Evolutionary conservation across 2,888 invertebrate species (phyloP).

Genomic region (Tigriopus californicus): DNA sequence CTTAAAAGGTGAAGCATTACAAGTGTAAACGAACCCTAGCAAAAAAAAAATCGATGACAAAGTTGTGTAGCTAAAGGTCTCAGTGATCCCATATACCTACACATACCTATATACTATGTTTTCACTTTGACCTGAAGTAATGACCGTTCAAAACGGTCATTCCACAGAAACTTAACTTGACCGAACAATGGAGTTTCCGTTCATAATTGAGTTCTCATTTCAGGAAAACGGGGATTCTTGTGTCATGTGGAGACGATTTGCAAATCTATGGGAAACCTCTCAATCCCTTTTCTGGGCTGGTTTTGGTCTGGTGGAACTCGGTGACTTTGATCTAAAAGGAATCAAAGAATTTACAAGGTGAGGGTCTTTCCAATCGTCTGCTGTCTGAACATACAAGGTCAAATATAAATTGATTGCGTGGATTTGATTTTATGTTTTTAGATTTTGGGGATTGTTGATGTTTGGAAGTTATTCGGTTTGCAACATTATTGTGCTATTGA

Average conservation of each 20-base stretch:
- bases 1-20: too few relatives aligned
- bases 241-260: slow-evolving; percentile 14
- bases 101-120: too few relatives aligned
- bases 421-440: too few relatives aligned
- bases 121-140: too few relatives aligned
- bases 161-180: too few relatives aligned
- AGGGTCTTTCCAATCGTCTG: background rate
- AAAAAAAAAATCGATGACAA: too few relatives aligned
- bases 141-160: too few relatives aligned
- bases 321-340: slow-evolving; percentile 66
- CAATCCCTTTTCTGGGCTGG: slow-evolving; percentile 93
- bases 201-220: background rate
- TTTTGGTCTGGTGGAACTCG: slow-evolving; percentile 78
- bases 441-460: slow-evolving; percentile 89
- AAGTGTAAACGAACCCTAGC: too few relatives aligned
- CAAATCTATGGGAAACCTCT: slow-evolving; percentile 62
- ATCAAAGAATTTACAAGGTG: slow-evolving; percentile 72
- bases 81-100: too few relatives aligned
- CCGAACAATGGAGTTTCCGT: too few relatives aligned
- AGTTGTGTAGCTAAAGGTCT: too few relatives aligned
- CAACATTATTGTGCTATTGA: slow-evolving; percentile 81
- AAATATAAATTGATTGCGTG: too few relatives aligned
- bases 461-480: slow-evolving; percentile 88
- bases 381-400: background rate
- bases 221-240: slow-evolving; percentile 11